Evolutionary conservation across 2,113 vertebrate genomes (phyloP).

Genomic region (Triplophysa siluroides): DNA sequence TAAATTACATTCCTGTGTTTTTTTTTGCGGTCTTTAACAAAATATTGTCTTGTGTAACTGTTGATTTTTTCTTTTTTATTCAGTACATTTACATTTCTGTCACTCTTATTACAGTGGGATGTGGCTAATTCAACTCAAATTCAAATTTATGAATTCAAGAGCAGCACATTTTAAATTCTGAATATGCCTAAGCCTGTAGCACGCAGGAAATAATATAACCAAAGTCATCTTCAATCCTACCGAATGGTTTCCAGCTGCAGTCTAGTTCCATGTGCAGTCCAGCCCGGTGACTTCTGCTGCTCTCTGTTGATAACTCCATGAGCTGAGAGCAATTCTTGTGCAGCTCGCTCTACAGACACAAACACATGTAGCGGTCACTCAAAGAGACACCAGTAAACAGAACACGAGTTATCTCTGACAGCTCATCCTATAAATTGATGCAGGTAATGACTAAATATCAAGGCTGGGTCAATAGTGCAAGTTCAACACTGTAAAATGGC

Average conservation of each 20-base stretch:
- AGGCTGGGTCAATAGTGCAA: conserved; percentile 2
- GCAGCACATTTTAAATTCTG: no score
- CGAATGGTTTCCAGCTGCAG: conserved; percentile 93
- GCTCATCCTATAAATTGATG: not conserved
- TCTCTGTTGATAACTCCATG: conserved; percentile 50
- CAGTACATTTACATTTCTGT: no score
- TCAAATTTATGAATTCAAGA: no score
- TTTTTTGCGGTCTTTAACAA: no score
- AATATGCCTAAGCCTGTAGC: not conserved
- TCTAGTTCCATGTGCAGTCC: conserved; percentile 70
- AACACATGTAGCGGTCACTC: conserved; percentile 13
- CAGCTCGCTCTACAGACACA: conserved; percentile 81
- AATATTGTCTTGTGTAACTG: no score
- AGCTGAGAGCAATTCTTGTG: conserved; percentile 86
- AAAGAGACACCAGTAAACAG: not conserved
- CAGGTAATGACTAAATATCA: not conserved
- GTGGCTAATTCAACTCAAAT: no score
- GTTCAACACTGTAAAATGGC: not conserved
- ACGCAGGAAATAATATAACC: not conserved
- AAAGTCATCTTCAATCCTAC: conserved; percentile 66
- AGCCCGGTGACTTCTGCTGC: conserved; percentile 40
- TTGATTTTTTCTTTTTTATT: no score
- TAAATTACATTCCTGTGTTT: no score
- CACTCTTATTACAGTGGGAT: no score
- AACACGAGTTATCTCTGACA: not conserved